Conservation (phyloP, 2,888 invertebrate species). For the Matsumyia berberina region DNA sequence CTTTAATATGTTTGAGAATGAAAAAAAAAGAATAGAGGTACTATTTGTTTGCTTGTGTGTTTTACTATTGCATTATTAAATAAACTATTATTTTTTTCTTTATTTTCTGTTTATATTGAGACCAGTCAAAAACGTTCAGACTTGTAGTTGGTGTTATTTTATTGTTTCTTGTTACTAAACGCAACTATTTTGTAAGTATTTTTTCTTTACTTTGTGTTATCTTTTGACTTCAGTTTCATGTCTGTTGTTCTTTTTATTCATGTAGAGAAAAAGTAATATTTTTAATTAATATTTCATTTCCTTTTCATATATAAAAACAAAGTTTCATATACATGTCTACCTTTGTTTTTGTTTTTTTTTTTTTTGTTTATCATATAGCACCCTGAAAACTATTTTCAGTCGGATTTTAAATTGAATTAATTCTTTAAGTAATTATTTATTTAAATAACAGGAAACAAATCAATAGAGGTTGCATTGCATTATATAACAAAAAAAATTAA, state of each 20-base stretch:
- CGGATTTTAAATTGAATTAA: slow-evolving; percentile 79
- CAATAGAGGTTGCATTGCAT: slow-evolving; percentile 74
- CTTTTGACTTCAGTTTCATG: slow-evolving; percentile 20
- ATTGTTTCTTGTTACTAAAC: slow-evolving; percentile 77
- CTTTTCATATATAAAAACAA: slow-evolving; percentile 26
- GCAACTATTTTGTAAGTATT: slow-evolving; percentile 69
- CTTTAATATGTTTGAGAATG: slow-evolving; percentile 57
- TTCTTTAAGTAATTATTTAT: slow-evolving; percentile 71
- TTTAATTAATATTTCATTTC: slow-evolving; percentile 37
- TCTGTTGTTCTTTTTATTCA: slow-evolving; percentile 54
- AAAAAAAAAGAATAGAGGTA: slow-evolving; percentile 55
- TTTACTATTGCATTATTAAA: slow-evolving; percentile 64
- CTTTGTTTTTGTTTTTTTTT: slow-evolving; percentile 39
- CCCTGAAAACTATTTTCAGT: slow-evolving; percentile 85
- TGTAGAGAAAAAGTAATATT: slow-evolving; percentile 55
- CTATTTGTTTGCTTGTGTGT: slow-evolving; percentile 55
- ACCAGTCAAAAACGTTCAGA: slow-evolving; percentile 84
- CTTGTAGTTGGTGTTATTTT: slow-evolving; percentile 71
- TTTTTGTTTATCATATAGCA: slow-evolving; percentile 80
- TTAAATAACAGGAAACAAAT: slow-evolving; percentile 76
- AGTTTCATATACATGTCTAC: slow-evolving; percentile 31
- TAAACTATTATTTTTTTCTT: slow-evolving; percentile 43
- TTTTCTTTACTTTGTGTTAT: slow-evolving; percentile 45
- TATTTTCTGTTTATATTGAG: slow-evolving; percentile 59
- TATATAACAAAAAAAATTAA: slow-evolving; percentile 72